phyloP scores from a whole-genome alignment of 2,113 vertebrate genomes.

The Cisticola juncidis region DNA sequence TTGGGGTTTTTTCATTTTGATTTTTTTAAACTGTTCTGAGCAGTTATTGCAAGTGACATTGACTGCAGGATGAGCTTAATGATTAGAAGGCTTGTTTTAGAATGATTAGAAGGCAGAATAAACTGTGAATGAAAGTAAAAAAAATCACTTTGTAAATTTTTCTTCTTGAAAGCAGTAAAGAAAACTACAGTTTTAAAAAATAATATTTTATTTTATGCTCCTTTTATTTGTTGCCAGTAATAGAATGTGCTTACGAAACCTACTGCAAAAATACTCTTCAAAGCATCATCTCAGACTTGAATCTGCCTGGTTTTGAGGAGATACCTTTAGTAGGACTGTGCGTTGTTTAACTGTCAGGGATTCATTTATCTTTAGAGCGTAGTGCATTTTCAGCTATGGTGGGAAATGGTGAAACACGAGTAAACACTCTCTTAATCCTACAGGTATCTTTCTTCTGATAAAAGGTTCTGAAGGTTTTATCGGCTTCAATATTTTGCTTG shows the following conservation, averaged over 20 bases:
- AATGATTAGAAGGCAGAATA: conserved; percentile 41
- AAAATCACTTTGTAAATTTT: conserved; percentile 44
- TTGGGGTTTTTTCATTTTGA: background rate
- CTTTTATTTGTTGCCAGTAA: conserved; percentile 38
- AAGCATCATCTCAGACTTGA: conserved; percentile 38
- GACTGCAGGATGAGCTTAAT: conserved; percentile 23
- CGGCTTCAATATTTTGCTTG: conserved; percentile 1
- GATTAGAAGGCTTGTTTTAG: conserved; percentile 43
- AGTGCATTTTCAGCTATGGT: background rate
- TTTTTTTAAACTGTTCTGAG: background rate
- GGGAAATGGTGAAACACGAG: background rate
- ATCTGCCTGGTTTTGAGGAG: conserved; percentile 29
- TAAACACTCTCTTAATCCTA: background rate
- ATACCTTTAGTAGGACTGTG: conserved; percentile 8
- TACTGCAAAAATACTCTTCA: conserved; percentile 40
- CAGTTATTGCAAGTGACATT: conserved; percentile 52
- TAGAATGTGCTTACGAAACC: conserved; percentile 11
- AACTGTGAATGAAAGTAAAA: conserved; percentile 30
- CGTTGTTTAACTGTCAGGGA: conserved; percentile 62
- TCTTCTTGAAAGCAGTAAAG: background rate
- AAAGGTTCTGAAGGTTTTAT: background rate
- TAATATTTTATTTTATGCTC: conserved; percentile 39
- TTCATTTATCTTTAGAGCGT: conserved; percentile 1
- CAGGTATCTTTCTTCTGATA: background rate
- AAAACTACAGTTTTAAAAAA: background rate